These are phyloP conservation scores for Oryzias celebensis DNA, from an alignment of 2,113 vertebrate genomes.

Conservation along the genomic window DNA sequence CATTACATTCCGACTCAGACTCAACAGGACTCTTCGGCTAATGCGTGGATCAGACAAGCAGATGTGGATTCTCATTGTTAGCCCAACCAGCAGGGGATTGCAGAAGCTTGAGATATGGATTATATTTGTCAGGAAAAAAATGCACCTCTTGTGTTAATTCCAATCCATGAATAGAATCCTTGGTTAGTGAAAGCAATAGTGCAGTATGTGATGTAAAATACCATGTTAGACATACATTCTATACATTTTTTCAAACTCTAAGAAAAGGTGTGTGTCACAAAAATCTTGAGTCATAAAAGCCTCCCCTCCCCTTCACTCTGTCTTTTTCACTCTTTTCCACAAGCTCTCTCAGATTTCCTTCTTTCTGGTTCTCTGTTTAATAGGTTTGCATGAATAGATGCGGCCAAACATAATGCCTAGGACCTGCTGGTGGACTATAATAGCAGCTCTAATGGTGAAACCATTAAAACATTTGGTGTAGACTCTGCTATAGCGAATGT, in stretches of 20 bases:
- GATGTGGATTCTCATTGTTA: constrained; percentile 47
- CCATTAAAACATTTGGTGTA: constrained; percentile 66
- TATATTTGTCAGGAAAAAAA: constrained; percentile 61
- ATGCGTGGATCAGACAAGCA: constrained; percentile 36
- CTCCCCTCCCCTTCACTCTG: constrained; percentile 6
- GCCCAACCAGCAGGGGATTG: constrained; percentile 50
- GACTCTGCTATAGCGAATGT: constrained; percentile 54
- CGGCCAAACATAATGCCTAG: constrained; percentile 60
- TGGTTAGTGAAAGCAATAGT: constrained; percentile 28
- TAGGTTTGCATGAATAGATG: constrained; percentile 63
- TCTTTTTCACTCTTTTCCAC: constrained; percentile 3
- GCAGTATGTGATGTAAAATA: constrained; percentile 38
- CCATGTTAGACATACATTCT: constrained; percentile 34
- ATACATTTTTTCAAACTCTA: constrained; percentile 36
- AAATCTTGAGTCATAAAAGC: constrained; percentile 40
- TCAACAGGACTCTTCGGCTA: constrained; percentile 19
- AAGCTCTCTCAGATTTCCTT: constrained; percentile 20
- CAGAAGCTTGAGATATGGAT: constrained; percentile 53
- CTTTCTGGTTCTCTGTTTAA: constrained; percentile 47
- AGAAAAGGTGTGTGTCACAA: constrained; percentile 36
- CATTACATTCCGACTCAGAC: constrained; percentile 27
- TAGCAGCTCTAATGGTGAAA: constrained; percentile 71
- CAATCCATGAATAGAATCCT: constrained; percentile 42
- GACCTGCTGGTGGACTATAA: constrained; percentile 67
- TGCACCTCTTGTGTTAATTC: constrained; percentile 48